Evolutionary conservation across 2,888 invertebrate genomes (phyloP), one percentile per base, ranked within the genome.

Genomic region (Microctonus aethiopoides): DNA sequence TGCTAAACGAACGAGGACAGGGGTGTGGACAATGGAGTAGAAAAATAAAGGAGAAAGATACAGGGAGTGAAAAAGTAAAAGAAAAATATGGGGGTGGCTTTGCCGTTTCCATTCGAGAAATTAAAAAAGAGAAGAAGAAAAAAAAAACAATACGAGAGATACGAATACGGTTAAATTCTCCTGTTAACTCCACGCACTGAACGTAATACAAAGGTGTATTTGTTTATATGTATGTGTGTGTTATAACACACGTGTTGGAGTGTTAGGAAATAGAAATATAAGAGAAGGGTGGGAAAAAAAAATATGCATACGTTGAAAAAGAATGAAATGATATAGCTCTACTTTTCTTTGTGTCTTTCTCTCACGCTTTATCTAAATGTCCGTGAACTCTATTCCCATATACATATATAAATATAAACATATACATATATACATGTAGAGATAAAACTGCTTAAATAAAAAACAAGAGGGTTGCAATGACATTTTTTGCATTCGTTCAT

Each of bases 131-230:
- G 22, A 57, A 60, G 52, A 52, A 52, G 22, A 52, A 67, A 61
- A 7, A 7, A 13, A 60, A 41, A 64, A 66, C 54, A 65, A 70
- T 26, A 9, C 13, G 26, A 39, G 26, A 61, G 34, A 60, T 54
- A 54, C 32, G 46, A 41, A 66, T 54, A 56, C 64, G 68, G 59
- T 51, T 41, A 52, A 68, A 57, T 68, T 68, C 57, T 59, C 36
- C 36, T 41, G 62, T 29, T 68, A 54, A 68, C 56, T 54, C 54
- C 62, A 68, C 54, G 56, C 62, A 41, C 54, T 39, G 52, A 60
- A 26, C 24, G 32, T 39, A 36, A 36, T 64, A 36, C 16, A 46
- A 20, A 20, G 16, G 46, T 41, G 41, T 41, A n/a, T 46, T 16
- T 46, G 46, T 16, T 7, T 46, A n/a, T 16, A n/a, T 16, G 16